Conservation (phyloP, 2,888 invertebrate genomes). For the Melanchra persicariae region DNA sequence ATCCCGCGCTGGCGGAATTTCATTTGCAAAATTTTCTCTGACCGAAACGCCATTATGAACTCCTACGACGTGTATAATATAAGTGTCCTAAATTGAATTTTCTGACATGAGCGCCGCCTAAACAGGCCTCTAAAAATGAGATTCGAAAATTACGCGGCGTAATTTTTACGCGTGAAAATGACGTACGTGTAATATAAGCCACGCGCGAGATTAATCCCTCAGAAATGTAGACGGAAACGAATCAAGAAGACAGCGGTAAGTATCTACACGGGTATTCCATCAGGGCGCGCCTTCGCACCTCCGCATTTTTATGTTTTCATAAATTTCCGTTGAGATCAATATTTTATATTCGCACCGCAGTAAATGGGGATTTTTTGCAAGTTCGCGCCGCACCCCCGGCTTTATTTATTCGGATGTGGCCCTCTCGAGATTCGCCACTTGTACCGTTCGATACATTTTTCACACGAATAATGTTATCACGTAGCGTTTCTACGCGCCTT, state of each 20-base stretch:
- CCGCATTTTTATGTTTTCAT: constrained; percentile 88
- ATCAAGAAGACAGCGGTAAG: constrained; percentile 71
- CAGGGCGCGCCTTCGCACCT: constrained; percentile 81
- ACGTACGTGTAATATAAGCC: constrained; percentile 66
- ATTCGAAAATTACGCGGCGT: constrained; percentile 66
- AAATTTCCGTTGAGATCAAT: constrained; percentile 88
- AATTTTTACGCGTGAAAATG: constrained; percentile 68
- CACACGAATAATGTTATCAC: constrained; percentile 86
- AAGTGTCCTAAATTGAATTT: constrained; percentile 72
- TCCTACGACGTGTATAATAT: constrained; percentile 70
- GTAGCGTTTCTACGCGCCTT: constrained; percentile 72
- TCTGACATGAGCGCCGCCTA: constrained; percentile 63
- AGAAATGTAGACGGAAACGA: constrained; percentile 67
- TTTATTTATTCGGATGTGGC: constrained; percentile 82
- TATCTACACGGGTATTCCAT: constrained; percentile 82
- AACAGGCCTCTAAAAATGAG: constrained; percentile 64
- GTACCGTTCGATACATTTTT: constrained; percentile 86
- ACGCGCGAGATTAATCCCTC: constrained; percentile 71
- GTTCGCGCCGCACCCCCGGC: constrained; percentile 76
- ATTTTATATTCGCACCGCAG: constrained; percentile 86
- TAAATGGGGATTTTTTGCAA: constrained; percentile 81
- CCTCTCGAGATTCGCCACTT: constrained; percentile 83
- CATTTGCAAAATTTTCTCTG: constrained; percentile 82
- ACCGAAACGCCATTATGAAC: constrained; percentile 77
- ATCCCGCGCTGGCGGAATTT: constrained; percentile 80